Conservation (phyloP, 2,113 vertebrate species). For the Phycodurus eques region DNA sequence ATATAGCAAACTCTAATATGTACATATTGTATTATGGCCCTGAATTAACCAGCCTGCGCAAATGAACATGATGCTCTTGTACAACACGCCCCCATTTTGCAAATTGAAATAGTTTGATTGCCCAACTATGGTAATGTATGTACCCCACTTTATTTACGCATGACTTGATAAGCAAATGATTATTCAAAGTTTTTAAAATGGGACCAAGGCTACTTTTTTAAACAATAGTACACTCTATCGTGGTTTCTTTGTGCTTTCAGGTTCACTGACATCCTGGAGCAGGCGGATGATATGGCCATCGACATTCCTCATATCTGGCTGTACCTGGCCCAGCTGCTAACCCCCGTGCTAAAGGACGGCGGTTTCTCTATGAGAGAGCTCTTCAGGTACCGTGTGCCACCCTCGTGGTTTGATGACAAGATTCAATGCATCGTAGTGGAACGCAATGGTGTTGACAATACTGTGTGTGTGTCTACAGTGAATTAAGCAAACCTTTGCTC, state of each 20-base stretch:
- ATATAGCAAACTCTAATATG: no score
- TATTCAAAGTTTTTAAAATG: no score
- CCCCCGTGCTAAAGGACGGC: slow-evolving; percentile 89
- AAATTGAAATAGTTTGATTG: no score
- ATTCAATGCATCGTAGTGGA: not conserved
- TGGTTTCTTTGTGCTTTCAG: slow-evolving; percentile 55
- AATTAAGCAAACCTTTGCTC: slow-evolving; percentile 98
- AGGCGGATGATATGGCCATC: slow-evolving; percentile 97
- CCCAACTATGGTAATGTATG: no score
- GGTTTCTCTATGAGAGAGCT: slow-evolving; percentile 96
- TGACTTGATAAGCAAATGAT: no score
- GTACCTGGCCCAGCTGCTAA: slow-evolving; percentile 93
- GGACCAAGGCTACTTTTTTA: no score
- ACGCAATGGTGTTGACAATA: not conserved
- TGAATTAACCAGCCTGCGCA: no score
- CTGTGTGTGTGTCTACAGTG: slow-evolving; percentile 75
- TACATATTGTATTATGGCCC: no score
- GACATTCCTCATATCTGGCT: slow-evolving; percentile 98
- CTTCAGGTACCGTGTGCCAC: slow-evolving; percentile 75
- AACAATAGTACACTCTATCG: no score
- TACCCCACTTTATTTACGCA: no score
- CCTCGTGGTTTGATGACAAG: not conserved
- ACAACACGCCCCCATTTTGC: no score
- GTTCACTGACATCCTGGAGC: slow-evolving; percentile 89
- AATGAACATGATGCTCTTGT: no score